Evolutionary conservation across 2,113 vertebrate species (phyloP), one percentile per base, ranked within the genome.

Genomic region (Echinops telfairi): DNA sequence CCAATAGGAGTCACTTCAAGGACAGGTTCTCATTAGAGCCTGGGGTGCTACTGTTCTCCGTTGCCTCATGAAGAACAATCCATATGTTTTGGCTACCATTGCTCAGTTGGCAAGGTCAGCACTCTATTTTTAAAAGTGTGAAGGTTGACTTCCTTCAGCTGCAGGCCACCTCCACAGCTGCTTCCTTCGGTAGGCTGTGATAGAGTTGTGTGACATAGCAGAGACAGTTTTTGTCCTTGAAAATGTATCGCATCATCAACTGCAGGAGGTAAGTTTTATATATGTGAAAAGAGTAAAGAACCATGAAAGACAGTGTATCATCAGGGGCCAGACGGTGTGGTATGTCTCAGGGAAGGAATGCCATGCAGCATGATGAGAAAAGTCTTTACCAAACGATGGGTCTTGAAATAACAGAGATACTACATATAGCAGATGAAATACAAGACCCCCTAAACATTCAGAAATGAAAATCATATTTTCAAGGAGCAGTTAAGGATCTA

Each of bases 221-320:
- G 90, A 81, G 76, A 88, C 47, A 29, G 14, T 22, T 5, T 92
- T 66, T 93, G 80, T 6, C 92, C 92, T 96, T 95, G 86, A 93
- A 25, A 95, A 95, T 27, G 12, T 62, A 88, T 11, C 83, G 31
- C 43, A 60, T 77, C 84, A 73, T 94, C 75, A 91, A 29, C 22
- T 33, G 80, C 58, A 23, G 70, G 38, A 93, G 53, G 89, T 73
- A 57, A 93, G 60, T 94, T 81, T 92, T 92, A 91, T 14, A 64
- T 78, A 75, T 36, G 94, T 79, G 87, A 91, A 93, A 40, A 82
- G 33, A 91, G 84, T 81, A 91, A 83, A 83, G 70, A 90, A 86
- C 20, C 25, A 64, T 64, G 89, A 92, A 91, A 83, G 33, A 75
- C 8, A 83, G 17, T 23, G 2, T 6, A 22, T 78, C 64, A 91